Conservation (phyloP, 2,888 invertebrate genomes). For the Drosophila anceps region DNA sequence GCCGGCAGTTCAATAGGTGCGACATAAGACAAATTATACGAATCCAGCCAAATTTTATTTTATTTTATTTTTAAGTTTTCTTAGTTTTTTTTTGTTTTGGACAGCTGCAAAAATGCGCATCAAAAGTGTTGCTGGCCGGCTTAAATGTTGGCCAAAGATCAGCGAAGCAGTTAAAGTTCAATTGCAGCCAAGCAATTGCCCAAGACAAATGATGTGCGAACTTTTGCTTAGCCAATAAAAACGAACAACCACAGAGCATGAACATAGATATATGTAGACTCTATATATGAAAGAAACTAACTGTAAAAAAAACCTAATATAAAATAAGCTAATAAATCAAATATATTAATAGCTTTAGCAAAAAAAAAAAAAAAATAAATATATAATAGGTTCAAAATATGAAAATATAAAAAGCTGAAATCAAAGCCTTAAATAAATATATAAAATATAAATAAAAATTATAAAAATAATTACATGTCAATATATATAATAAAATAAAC, state of each 20-base stretch:
- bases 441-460: too few relatives aligned
- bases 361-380: too few relatives aligned
- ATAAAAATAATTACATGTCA: too few relatives aligned
- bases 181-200: not conserved
- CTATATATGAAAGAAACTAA: not conserved
- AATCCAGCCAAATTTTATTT: conserved; percentile 6
- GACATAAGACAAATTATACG: conserved; percentile 56
- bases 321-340: not conserved
- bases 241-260: not conserved
- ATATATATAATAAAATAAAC: too few relatives aligned
- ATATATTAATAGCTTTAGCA: too few relatives aligned
- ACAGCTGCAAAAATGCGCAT: conserved; percentile 25
- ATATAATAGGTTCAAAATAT: too few relatives aligned
- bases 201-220: not conserved
- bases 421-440: too few relatives aligned
- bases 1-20: conserved; percentile 55
- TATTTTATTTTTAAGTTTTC: not conserved
- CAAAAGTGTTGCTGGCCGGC: not conserved
- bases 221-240: not conserved
- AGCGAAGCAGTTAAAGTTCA: not conserved
- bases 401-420: too few relatives aligned
- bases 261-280: not conserved
- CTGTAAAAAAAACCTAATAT: not conserved
- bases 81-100: not conserved
- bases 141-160: conserved; percentile 33